Evolutionary conservation across 2,888 invertebrate genomes (phyloP).

Genomic region (Tenodera sinensis): DNA sequence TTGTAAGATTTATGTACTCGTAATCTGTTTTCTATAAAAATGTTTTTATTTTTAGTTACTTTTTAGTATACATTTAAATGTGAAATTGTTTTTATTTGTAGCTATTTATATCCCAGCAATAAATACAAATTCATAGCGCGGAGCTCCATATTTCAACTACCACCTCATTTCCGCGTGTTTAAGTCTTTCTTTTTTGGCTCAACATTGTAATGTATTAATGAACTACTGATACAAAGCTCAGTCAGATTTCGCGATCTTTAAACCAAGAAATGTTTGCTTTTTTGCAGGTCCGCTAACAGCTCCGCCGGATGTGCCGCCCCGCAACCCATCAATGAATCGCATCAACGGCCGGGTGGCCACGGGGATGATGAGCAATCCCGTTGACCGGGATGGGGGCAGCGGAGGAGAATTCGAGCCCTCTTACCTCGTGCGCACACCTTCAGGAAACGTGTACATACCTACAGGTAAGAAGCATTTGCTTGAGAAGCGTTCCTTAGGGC

Average conservation of each 20-base stretch:
- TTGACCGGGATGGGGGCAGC: slow-evolving; percentile 55
- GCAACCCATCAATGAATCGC: slow-evolving; percentile 88
- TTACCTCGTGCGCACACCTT: slow-evolving; percentile 85
- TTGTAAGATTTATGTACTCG: too few species aligned
- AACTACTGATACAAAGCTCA: too few species aligned
- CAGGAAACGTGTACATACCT: slow-evolving; percentile 91
- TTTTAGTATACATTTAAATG: too few species aligned
- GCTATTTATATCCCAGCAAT: too few species aligned
- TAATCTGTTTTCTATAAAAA: too few species aligned
- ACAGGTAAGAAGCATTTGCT: slow-evolving; percentile 49
- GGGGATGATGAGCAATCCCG: slow-evolving; percentile 35
- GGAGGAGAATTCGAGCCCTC: slow-evolving; percentile 79
- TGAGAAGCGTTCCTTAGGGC: neutral
- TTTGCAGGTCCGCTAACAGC: slow-evolving; percentile 79
- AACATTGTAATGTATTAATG: too few species aligned
- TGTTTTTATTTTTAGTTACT: too few species aligned
- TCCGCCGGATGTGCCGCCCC: slow-evolving; percentile 85
- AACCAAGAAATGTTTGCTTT: slow-evolving; percentile 16
- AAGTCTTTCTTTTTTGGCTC: too few species aligned
- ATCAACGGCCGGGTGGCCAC: slow-evolving; percentile 79
- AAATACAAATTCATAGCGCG: too few species aligned
- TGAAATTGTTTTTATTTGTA: too few species aligned
- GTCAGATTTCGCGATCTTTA: neutral
- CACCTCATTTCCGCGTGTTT: too few species aligned
- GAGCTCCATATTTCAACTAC: too few species aligned